Evolutionary conservation across 2,113 vertebrate genomes (phyloP).

Genomic region (Ctenomys sociabilis): DNA sequence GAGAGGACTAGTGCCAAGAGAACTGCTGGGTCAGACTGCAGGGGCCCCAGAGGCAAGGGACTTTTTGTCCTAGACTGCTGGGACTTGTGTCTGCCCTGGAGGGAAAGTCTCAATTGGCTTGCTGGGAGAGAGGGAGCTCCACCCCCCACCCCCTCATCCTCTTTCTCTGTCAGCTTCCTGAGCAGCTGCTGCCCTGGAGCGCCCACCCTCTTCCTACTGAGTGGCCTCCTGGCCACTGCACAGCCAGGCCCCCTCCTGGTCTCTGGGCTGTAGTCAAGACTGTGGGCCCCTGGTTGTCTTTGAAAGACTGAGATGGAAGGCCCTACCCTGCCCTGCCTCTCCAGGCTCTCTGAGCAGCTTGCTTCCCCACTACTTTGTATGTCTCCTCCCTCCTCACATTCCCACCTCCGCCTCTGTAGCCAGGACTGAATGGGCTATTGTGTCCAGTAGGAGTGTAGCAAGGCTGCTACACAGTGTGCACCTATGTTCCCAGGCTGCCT

Average conservation of each 20-base stretch:
- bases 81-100: not conserved
- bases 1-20: not conserved
- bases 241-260: not conserved
- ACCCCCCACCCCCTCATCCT: not conserved
- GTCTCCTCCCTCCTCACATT: conserved; percentile 7
- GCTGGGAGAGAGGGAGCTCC: not conserved
- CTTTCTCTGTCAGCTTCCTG: not conserved
- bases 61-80: not conserved
- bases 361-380: not conserved
- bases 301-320: not conserved
- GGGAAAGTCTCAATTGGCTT: not conserved
- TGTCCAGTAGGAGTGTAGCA: not conserved
- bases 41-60: not conserved
- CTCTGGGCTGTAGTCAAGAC: not conserved
- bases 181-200: not conserved
- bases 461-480: not conserved
- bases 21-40: not conserved
- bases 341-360: not conserved
- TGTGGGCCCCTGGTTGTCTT: not conserved
- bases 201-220: conserved; percentile 54
- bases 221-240: rapidly evolving
- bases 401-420: not conserved
- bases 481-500: conserved; percentile 43
- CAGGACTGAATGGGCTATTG: conserved; percentile 57
- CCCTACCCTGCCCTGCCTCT: too few relatives aligned